Evolutionary conservation across 2,888 invertebrate genomes (phyloP), one percentile per base, ranked within the genome.

Genomic region (Scaptomyza parva): DNA sequence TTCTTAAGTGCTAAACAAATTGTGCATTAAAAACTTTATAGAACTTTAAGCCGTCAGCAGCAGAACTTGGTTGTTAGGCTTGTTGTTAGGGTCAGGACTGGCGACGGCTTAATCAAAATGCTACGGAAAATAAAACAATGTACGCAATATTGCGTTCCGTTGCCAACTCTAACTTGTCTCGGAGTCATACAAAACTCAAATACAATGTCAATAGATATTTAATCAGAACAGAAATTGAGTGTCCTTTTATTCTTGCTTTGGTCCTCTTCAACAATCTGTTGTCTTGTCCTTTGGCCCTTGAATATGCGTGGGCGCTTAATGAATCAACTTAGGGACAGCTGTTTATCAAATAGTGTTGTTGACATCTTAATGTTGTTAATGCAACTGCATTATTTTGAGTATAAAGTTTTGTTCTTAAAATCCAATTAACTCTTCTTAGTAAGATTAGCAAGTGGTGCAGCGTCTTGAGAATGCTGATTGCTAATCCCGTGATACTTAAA

Each of bases 201-300:
- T 41, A 18, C 28, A 80, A 57, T 73, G 82, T 73, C 70, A 82
- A 79, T 73, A 76, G 65, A 60, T 40, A 54, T 53, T 47, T 55
- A 58, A 76, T 78, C 71, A 67, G 55, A 74, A 43, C 43, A 11
- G 30, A 4, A 39, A 24, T 20, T 57, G 18, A 48, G 44, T 55
- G 35, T 20, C 11, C 7, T 5, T 30, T 11, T 22, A n/a, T 17
- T 2, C 35, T 12, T 26, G 12, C 12, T 17, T 17, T 28, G 12
- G 14, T 14, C 2, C 14, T 9, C 17, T 14, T 26, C 40, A 6
- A 35, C 33, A 24, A 28, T 14, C 24, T 22, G 40, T 55, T 59
- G 60, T 54, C 24, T 76, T 78, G 43, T 18, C 35, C 40, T n/a
- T n/a, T 45, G 41, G 12, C 26, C 26, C 39, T 52, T 51, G 18